These are phyloP conservation scores for Mustelus asterias DNA, from an alignment of 2,113 vertebrate species.

Conservation along the genomic window DNA sequence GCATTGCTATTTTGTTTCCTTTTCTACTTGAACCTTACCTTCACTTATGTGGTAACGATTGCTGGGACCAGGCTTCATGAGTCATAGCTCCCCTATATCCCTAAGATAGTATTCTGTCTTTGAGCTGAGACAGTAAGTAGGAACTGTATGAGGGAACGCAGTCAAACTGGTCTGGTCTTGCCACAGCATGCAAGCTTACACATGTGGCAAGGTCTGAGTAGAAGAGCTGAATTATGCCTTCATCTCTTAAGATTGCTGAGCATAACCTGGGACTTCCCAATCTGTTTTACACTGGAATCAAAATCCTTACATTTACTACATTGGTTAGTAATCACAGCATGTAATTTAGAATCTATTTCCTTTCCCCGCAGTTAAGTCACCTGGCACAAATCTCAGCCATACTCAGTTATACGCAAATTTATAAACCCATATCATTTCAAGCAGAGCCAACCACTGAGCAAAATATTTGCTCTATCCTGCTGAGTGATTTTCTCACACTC, in stretches of 20 bases:
- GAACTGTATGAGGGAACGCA: background rate
- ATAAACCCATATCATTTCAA: background rate
- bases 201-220: too few species aligned
- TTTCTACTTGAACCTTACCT: background rate
- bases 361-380: background rate
- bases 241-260: background rate
- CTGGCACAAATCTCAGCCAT: background rate
- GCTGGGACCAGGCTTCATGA: background rate
- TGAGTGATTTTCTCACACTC: background rate
- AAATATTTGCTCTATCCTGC: background rate
- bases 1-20: background rate
- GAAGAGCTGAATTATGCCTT: background rate
- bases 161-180: background rate
- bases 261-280: background rate
- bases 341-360: background rate
- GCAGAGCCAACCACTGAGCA: too few species aligned
- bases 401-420: background rate
- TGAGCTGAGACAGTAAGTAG: background rate
- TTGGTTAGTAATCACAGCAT: background rate
- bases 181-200: background rate
- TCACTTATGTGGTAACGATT: background rate
- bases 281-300: background rate
- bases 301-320: background rate
- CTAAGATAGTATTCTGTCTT: background rate
- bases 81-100: background rate